These are phyloP conservation scores for Falco cherrug DNA, from an alignment of 2,797 vertebrate species.

Conservation along the genomic window DNA sequence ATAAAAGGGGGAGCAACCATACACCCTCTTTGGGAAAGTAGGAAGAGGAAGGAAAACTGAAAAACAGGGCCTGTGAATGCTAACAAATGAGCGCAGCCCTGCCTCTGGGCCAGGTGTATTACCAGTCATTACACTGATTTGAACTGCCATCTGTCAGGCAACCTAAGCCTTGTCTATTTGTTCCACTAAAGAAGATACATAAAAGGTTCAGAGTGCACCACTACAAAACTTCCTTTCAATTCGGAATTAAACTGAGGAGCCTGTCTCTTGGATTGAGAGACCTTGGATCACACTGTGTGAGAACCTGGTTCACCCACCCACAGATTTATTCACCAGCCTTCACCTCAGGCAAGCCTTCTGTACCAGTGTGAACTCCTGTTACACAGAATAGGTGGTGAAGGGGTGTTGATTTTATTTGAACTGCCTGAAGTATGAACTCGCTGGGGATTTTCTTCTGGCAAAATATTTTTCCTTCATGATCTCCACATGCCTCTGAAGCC, in stretches of 20 bases:
- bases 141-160: neutral
- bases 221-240: neutral
- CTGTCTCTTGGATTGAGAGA: neutral
- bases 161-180: neutral
- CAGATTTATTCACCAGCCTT: neutral
- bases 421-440: neutral
- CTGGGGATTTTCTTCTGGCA: neutral
- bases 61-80: neutral
- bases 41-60: neutral
- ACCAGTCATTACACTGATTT: neutral
- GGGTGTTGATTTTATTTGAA: neutral
- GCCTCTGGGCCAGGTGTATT: neutral
- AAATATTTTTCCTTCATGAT: neutral
- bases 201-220: neutral
- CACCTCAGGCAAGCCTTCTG: neutral
- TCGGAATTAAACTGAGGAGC: neutral
- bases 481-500: neutral
- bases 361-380: neutral
- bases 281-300: neutral
- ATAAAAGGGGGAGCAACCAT: neutral
- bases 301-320: neutral
- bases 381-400: neutral
- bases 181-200: neutral
- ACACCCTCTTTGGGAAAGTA: neutral
- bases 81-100: neutral